phyloP scores from a whole-genome alignment of 2,888 invertebrate genomes.

The Drosophila nr. fundita region DNA sequence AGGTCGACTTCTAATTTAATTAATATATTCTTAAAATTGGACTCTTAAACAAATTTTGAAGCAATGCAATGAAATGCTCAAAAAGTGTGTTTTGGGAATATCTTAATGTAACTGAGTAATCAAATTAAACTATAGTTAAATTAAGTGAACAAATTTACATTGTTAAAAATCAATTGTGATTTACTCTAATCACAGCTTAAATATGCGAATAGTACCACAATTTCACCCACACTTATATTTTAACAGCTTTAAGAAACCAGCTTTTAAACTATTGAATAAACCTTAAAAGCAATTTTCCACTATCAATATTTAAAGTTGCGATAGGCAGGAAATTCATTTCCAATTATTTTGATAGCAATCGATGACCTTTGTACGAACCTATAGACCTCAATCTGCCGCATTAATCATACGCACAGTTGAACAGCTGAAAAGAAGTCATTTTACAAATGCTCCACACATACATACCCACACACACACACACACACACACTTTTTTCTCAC shows the following conservation, averaged over 20 bases:
- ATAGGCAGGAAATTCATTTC: neutral
- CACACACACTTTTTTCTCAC: slow-evolving; percentile 32
- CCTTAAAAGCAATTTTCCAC: neutral
- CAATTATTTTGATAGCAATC: slow-evolving; percentile 21
- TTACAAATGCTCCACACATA: slow-evolving; percentile 19
- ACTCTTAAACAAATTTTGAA: neutral
- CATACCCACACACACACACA: slow-evolving; percentile 25
- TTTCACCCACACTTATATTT: neutral
- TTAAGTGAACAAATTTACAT: neutral
- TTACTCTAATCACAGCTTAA: neutral
- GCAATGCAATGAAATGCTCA: neutral
- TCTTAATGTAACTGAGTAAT: neutral
- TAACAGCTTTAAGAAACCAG: neutral
- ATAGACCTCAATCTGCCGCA: slow-evolving; percentile 39
- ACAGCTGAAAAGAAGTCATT: slow-evolving; percentile 43
- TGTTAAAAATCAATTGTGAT: neutral
- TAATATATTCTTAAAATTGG: neutral
- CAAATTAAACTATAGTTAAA: neutral
- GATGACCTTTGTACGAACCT: slow-evolving; percentile 25
- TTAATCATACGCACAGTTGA: slow-evolving; percentile 73
- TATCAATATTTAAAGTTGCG: slow-evolving; percentile 6
- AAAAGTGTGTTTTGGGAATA: neutral
- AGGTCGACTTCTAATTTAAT: neutral
- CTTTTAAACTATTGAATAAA: neutral
- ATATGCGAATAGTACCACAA: neutral